Base-by-base conservation (phyloP, 2,113 vertebrate genomes). In the Camelus dromedarius region DNA sequence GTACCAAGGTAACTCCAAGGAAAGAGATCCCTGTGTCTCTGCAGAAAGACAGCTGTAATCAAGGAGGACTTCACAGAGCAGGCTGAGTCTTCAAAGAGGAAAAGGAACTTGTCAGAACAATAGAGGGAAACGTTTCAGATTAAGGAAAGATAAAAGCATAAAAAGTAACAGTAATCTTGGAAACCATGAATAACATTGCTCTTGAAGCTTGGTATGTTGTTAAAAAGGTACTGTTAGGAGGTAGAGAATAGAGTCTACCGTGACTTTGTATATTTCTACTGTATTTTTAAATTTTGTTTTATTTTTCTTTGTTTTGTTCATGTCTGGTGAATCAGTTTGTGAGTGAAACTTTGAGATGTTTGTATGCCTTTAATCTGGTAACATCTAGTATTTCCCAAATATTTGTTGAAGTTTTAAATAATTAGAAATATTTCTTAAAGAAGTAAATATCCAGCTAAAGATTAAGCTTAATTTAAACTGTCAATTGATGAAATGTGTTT, bases 361-460 rank as follows among this genome's bases (percentile, higher is more conserved):
- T 84, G 26, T 92, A 7, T 91, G 32, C 32, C 28, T 77, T 54
- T 16, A 80, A 58, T 10, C 35, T 92, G 38, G 16, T 75, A 6
- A 75, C 3, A 79, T 76, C 30, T 64, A 6, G 1, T 77, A 50
- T 85, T 79, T 62, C 42, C n/a, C 22, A 70, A 67, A 32, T 66
- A 28, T 77, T 95, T 90, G n/a, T 77, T 95, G n/a, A 86, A 50
- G 8, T 79, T 92, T 83, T 86, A 28, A 16, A 38, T 86, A 75
- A 54, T 72, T 91, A 82, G 8, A 52, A 81, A 2, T 85, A 69
- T 91, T 88, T 93, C 50, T 76, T 80, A 81, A 86, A 54, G 22
- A 80, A 50, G 11, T 75, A 56, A 88, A 64, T 56, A 79, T 77
- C 81, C 16, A 62, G 15, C 18, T 89, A 79, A 94, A 93, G 50